Evolutionary conservation across 1,140 invertebrate species (phyloP).

Genomic region (Halictus rubicundus): DNA sequence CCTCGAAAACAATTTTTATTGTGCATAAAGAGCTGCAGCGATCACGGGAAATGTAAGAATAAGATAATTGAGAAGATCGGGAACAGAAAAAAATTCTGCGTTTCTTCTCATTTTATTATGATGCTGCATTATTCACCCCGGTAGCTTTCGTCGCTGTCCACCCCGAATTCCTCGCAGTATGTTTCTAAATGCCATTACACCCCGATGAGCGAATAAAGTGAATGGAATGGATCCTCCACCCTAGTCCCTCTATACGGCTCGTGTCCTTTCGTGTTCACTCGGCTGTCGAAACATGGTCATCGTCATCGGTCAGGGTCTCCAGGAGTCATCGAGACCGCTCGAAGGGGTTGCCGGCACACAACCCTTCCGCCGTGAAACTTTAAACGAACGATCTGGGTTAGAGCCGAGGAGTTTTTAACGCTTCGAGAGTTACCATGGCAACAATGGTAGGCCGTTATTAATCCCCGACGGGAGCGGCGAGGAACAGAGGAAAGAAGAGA

Average conservation of each 20-base stretch:
- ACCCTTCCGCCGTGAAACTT: conserved; percentile 58
- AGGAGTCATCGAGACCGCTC: conserved; percentile 19
- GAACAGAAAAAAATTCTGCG: no score
- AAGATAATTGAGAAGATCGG: no score
- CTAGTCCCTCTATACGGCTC: not conserved
- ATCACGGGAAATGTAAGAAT: no score
- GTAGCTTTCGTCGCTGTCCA: no score
- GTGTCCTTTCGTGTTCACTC: not conserved
- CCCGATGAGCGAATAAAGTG: not conserved
- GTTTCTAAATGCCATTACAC: not conserved
- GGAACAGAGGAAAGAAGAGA: conserved; percentile 44
- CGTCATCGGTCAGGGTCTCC: not conserved
- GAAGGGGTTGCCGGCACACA: conserved; percentile 36
- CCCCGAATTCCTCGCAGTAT: no score
- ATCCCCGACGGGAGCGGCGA: conserved; percentile 62
- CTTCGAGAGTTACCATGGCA: conserved; percentile 67
- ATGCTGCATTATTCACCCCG: no score
- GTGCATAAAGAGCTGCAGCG: no score
- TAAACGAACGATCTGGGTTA: conserved; percentile 63
- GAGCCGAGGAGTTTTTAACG: conserved; percentile 63
- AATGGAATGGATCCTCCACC: not conserved
- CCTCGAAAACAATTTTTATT: no score
- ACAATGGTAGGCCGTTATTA: conserved; percentile 71
- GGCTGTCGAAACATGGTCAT: not conserved
- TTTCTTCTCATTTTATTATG: no score